Base-by-base conservation (phyloP, 2,888 invertebrate species). In the Cylloceria caligata region DNA sequence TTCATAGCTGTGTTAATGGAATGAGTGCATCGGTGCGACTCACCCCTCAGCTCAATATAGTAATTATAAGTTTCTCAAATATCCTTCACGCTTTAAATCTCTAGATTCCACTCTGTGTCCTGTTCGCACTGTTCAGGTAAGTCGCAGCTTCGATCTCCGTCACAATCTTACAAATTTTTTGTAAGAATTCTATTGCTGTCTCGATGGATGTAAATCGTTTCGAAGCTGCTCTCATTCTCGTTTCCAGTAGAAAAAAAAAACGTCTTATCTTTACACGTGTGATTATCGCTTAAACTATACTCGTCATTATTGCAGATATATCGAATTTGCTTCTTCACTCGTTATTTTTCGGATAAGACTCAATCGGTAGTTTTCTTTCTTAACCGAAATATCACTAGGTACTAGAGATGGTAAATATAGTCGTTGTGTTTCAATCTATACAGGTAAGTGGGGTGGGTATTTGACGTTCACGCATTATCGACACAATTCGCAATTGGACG, bases 361-460 rank as follows among this genome's bases (percentile, higher is more conserved):
- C 67, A 86, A 85, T 87, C 76, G 81, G 83, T 85, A 27, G 81
- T 47, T 42, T 65, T 30, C 27, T n/a, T 55, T 55, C 6, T 47
- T 86, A 30, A 87, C 77, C 83, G 84, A 84, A 81, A 86, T 86
- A 84, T 57, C 72, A 77, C 84, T 88, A 89, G 21, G 85, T 85
- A 88, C 86, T 89, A 90, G 86, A 90, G 87, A 89, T 89, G 89
- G 87, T 88, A 89, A 87, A 68, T 89, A 55, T 89, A 88, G 85
- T 90, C 90, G 90, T 89, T 90, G 90, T 90, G 87, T 90, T 87
- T 86, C 87, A 88, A 67, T 77, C 76, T 77, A 57, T 57, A 55
- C 81, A 72, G 52, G 42, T 72, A 42, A 77, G 65, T 81, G 49
- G 34, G 72, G 64, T 57, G 67, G 49, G 55, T 34, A 71, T 74